Base-by-base conservation (phyloP, 2,888 invertebrate genomes). In the Selenia dentaria region DNA sequence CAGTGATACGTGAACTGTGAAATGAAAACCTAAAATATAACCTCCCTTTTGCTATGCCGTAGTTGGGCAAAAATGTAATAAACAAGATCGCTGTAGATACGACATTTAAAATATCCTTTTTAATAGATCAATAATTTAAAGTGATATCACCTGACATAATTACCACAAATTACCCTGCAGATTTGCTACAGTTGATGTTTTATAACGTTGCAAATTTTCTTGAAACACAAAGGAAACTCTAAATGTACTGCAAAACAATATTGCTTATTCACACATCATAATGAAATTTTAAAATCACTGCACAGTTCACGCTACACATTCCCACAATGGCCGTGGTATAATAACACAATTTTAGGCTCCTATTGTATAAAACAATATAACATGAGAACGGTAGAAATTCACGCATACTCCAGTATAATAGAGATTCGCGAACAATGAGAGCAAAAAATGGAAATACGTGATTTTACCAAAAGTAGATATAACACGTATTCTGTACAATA, bases 341-440 rank as follows among this genome's bases (percentile, higher is more conserved):
- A 40, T 41, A 33, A 37, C 45, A 36, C 47, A 41, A 37, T 38
- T 26, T 27, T 31, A 16, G 32, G 25, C 18, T 11, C n/a, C 41
- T 36, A 51, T 59, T 56, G 56, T 54, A 34, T 38, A 27, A 42
- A 35, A 34, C 27, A 45, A 47, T 51, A 51, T 48, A 51, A 55
- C 47, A 49, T 32, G 46, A 40, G 35, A 55, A 42, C 29, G 45
- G 37, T 36, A 41, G 1, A 22, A 44, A 43, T 42, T 47, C 49
- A 42, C 39, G 46, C 18, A 25, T 25, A 10, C 10, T n/a, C n/a
- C 57, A 50, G 40, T 44, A 44, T 9, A 34, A 46, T 37, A 51
- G 41, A 49, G 48, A 20, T 18, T 29, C 8, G 47, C 48, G 18
- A 55, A 58, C 55, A 58, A 55, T 40, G 53, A 31, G 32, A 20